Base-by-base conservation (phyloP, 1,140 invertebrate genomes). In the Aradophagus sp. region DNA sequence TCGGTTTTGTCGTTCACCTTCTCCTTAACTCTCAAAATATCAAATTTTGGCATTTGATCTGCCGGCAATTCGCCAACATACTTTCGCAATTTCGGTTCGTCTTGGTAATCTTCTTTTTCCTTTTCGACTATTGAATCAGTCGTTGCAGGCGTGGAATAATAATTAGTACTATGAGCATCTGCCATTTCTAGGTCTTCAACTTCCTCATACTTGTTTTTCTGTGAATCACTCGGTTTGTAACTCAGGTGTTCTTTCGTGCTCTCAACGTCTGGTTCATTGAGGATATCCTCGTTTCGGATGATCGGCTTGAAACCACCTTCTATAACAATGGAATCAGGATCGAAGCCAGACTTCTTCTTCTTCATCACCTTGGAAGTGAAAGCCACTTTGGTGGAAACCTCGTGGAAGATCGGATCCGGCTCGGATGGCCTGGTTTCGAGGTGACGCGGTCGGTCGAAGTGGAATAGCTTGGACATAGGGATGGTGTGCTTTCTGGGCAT, bases 251-350 rank as follows among this genome's bases (percentile, higher is more conserved):
- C n/a, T n/a, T n/a, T n/a, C n/a, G n/a, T n/a, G 8, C 15, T 8
- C 56, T 67, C 6, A 70, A 65, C 6, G 53, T 56, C 23, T 29
- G 31, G 69, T 63, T 13, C 81, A 79, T n/a, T 53, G 11, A 80
- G 81, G 17, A 73, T 47, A 84, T 80, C 70, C n/a, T n/a, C n/a
- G n/a, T 88, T 89, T 11, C 87, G 86, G n/a, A 93, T 88, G 11
- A 95, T 94, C 1, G 93, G 93, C 53, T 91, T 92, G 73, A 95
- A 95, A 0, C 93, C 93, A 42, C 92, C 89, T 83, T 95, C 93
- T 20, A 94, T 91, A 0, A 94, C 90, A 10, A 95, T 90, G 0
- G 91, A 91, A 53, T 90, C 89, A 0, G 92, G 92, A 78, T 93
- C 89, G 74, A 95, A 95, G 0, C 93, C 93, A 2, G 90, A 91